phyloP scores from a whole-genome alignment of 2,113 vertebrate species.

The Atherinomorus stipes region DNA sequence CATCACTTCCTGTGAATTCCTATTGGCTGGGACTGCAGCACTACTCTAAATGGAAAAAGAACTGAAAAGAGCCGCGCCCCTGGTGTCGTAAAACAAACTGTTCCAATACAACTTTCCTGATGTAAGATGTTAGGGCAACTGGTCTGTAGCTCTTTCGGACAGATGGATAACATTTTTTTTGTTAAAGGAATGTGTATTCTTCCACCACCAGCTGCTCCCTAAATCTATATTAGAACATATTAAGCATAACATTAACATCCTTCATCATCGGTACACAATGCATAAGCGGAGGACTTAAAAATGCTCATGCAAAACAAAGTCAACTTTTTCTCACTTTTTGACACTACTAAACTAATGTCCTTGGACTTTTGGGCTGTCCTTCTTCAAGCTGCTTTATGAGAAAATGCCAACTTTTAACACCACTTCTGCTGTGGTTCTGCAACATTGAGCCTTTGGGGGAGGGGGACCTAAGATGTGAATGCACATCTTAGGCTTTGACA shows the following conservation, averaged over 20 bases:
- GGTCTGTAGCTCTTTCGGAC: no score
- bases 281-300: slow-evolving; percentile 17
- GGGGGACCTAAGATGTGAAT: no score
- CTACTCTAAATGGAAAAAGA: no score
- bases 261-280: slow-evolving; percentile 1
- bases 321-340: slow-evolving; percentile 22
- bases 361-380: slow-evolving; percentile 44
- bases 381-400: slow-evolving; percentile 64
- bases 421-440: slow-evolving; percentile 50
- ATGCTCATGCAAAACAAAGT: neutral
- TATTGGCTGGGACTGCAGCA: no score
- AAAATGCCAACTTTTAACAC: slow-evolving; percentile 55
- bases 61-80: no score
- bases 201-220: neutral
- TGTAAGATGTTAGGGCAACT: no score
- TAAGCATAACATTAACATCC: slow-evolving; percentile 9
- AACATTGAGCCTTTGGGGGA: slow-evolving; percentile 55
- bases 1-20: no score
- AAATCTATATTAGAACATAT: neutral
- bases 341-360: slow-evolving; percentile 32
- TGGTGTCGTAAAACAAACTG: no score
- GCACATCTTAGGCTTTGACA: slow-evolving; percentile 31
- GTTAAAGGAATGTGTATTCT: no score
- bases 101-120: no score
- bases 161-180: no score